Conservation (phyloP, 2,888 invertebrate genomes). For the Papilio elwesi region DNA sequence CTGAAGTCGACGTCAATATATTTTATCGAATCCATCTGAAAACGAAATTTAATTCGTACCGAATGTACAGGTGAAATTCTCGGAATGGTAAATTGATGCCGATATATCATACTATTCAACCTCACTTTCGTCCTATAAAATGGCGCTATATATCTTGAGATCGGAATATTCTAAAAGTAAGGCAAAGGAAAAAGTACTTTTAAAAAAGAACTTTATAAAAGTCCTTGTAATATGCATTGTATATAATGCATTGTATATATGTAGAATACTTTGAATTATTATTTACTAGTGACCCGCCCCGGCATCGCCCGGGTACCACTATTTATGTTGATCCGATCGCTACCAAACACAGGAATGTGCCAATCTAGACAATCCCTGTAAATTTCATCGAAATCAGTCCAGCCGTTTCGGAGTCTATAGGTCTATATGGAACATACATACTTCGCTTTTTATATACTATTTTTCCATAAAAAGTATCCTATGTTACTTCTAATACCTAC, state of each 20-base stretch:
- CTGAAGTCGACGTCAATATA: constrained; percentile 3
- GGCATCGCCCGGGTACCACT: too few relatives aligned
- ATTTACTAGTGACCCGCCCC: too few relatives aligned
- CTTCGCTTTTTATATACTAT: too few relatives aligned
- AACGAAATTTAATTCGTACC: constrained; percentile 30
- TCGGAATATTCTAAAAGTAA: constrained; percentile 46
- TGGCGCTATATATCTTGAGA: constrained; percentile 21
- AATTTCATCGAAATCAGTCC: too few relatives aligned
- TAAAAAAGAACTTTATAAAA: constrained; percentile 12
- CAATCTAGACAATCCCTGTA: too few relatives aligned
- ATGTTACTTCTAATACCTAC: too few relatives aligned
- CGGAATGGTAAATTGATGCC: constrained; percentile 60
- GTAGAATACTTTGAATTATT: too few relatives aligned
- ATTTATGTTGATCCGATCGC: too few relatives aligned
- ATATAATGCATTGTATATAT: neutral
- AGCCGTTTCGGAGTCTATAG: too few relatives aligned
- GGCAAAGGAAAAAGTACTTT: constrained; percentile 2
- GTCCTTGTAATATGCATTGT: neutral
- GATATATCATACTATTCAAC: constrained; percentile 71
- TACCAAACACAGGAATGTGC: too few relatives aligned
- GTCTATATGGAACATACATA: too few relatives aligned
- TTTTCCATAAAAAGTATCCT: too few relatives aligned
- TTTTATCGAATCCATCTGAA: constrained; percentile 25
- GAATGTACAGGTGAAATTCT: constrained; percentile 41
- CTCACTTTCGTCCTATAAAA: constrained; percentile 30